A percentile compares a stretch with the other conserved stretches of the same genome.
Evolutionary conservation across 2,888 invertebrate genomes (phyloP).

Genomic region (Muscina levida): DNA sequence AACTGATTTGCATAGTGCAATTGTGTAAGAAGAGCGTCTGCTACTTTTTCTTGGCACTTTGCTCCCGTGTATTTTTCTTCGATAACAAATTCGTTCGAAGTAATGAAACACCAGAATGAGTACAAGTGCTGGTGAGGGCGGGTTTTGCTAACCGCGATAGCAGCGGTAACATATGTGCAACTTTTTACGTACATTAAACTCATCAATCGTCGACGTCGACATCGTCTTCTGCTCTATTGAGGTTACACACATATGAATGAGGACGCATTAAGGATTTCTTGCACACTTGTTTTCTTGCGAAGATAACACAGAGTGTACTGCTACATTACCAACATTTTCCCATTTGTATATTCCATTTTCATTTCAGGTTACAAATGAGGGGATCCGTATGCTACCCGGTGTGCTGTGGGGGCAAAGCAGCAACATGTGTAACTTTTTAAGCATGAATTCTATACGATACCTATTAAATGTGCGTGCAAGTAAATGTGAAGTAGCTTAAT

Average conservation of each 20-base stretch:
- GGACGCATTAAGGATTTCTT: slow-evolving; percentile 25
- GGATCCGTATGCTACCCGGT: background rate
- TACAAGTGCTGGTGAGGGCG: background rate
- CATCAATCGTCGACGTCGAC: slow-evolving; percentile 51
- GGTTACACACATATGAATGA: slow-evolving; percentile 18
- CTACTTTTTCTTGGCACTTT: slow-evolving; percentile 18
- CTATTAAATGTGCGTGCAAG: too few species aligned
- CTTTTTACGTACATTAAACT: slow-evolving; percentile 50
- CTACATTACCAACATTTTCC: slow-evolving; percentile 7
- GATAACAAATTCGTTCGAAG: slow-evolving; percentile 14
- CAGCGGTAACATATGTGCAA: slow-evolving; percentile 45
- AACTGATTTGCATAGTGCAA: slow-evolving; percentile 24
- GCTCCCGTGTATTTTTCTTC: slow-evolving; percentile 7
- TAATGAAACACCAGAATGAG: background rate
- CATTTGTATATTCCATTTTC: slow-evolving; percentile 22
- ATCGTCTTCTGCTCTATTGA: slow-evolving; percentile 29
- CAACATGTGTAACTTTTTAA: too few species aligned
- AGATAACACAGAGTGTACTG: background rate
- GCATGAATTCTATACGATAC: too few species aligned
- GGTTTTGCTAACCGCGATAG: too few species aligned
- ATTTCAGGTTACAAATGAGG: slow-evolving; percentile 10
- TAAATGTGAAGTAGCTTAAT: slow-evolving; percentile 5
- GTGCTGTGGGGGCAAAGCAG: too few species aligned
- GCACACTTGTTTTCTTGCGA: slow-evolving; percentile 15
- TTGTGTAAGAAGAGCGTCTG: background rate